Percentiles rank a stretch among this genome's conserved stretches.
Conservation (phyloP, 37 sponge, comb jelly and placozoan genomes). For the Aplysina aerophoba region DNA sequence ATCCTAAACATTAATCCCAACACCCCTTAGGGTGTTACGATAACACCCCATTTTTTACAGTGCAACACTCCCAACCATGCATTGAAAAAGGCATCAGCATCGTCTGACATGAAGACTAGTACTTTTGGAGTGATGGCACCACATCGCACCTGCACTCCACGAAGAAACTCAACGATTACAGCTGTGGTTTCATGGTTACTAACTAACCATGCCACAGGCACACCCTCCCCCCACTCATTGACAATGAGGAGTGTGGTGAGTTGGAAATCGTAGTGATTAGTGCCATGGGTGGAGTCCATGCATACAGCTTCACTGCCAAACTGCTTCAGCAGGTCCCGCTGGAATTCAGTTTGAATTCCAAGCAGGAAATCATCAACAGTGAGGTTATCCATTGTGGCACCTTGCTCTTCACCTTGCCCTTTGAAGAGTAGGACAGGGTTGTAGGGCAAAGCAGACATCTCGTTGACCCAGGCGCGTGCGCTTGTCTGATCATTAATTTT, state of each 20-base stretch:
- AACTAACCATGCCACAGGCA: constrained; percentile 57
- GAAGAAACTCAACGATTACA: constrained; percentile 37
- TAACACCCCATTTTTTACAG: too few relatives aligned
- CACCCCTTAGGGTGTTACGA: too few relatives aligned
- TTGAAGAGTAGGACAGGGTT: too few relatives aligned
- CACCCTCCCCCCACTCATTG: constrained; percentile 70
- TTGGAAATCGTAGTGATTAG: constrained; percentile 44
- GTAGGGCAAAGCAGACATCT: too few relatives aligned
- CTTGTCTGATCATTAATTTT: not conserved
- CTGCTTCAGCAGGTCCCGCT: too few relatives aligned
- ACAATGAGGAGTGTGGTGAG: constrained; percentile 56
- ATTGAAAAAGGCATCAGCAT: constrained; percentile 60
- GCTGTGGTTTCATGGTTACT: constrained; percentile 42
- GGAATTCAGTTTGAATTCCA: too few relatives aligned
- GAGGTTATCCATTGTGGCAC: too few relatives aligned
- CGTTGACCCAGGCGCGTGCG: not conserved
- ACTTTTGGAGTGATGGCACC: constrained; percentile 28
- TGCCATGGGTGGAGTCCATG: constrained; percentile 53
- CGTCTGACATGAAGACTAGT: constrained; percentile 65
- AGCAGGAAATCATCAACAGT: too few relatives aligned
- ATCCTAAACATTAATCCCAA: too few relatives aligned
- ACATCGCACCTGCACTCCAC: not conserved
- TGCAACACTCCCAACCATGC: constrained; percentile 58
- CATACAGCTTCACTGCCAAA: constrained; percentile 26
- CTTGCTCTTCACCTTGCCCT: too few relatives aligned